Base-by-base conservation (phyloP, 2,888 invertebrate genomes). In the Clivina fossor region DNA sequence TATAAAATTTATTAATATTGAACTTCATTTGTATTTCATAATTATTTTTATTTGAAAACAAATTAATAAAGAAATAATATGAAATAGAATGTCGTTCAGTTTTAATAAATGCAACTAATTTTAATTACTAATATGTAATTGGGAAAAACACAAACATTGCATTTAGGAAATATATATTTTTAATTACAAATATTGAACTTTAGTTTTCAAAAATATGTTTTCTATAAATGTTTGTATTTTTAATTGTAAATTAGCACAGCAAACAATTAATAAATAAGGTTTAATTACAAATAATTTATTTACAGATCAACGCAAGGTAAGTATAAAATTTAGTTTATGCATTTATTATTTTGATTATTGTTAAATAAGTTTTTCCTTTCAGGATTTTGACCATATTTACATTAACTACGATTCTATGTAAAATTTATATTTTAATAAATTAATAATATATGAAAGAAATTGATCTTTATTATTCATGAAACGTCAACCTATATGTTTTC, bases 201-300 rank as follows among this genome's bases (percentile, higher is more conserved):
- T n/a, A n/a, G n/a, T n/a, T n/a, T n/a, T n/a, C n/a, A n/a, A n/a
- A n/a, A n/a, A n/a, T n/a, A n/a, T n/a, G n/a, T n/a, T n/a, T n/a
- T n/a, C n/a, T n/a, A n/a, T n/a, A n/a, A n/a, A n/a, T n/a, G n/a
- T n/a, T n/a, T n/a, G n/a, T n/a, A n/a, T n/a, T n/a, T n/a, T n/a
- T n/a, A n/a, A n/a, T n/a, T n/a, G n/a, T 19, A 19, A 19, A 22
- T 41, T 51, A 43, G 53, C 53, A 53, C 53, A 53, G 53, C 53
- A 53, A 53, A 53, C 53, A 44, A 24, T 28, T 43, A 20, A 32
- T 15, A 49, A 38, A 20, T 16, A 11, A 19, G 20, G 11, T 24
- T 37, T 26, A 53, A 28, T 53, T 43, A 18, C 15, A 44, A 43
- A 33, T 51, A 9, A 18, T 40, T 51, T 40, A 43, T 35, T 53